Evolutionary conservation across 2,113 vertebrate species (phyloP).

Genomic region (Neopipo cinnamomea): DNA sequence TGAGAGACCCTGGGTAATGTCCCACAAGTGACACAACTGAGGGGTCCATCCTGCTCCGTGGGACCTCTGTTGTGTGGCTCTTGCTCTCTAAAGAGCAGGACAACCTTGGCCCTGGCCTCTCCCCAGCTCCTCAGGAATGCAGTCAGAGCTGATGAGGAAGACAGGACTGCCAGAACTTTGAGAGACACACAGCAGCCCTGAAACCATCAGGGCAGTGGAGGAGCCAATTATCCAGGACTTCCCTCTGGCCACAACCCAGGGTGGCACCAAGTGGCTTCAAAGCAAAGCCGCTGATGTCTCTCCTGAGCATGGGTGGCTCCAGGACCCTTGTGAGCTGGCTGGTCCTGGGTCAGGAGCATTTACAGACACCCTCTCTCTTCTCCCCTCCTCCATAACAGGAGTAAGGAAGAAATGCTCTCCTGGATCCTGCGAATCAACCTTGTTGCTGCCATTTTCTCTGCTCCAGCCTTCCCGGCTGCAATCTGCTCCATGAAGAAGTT

Average conservation of each 20-base stretch:
- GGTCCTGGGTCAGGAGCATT: background rate
- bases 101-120: background rate
- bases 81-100: background rate
- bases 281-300: background rate
- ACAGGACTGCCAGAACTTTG: background rate
- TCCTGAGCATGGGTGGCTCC: background rate
- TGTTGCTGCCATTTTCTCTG: constrained; percentile 93
- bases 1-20: background rate
- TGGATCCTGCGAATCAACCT: constrained; percentile 97
- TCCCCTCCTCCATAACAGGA: constrained; percentile 69
- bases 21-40: background rate
- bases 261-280: background rate
- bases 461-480: constrained; percentile 93
- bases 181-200: background rate
- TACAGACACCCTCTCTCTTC: background rate
- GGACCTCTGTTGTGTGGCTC: background rate
- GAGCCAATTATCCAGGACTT: background rate
- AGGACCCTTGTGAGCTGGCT: background rate
- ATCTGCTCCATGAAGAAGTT: constrained; percentile 98
- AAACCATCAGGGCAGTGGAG: background rate
- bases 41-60: background rate
- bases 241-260: background rate
- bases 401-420: constrained; percentile 96
- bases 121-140: background rate
- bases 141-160: background rate